Conservation (phyloP, 2,888 invertebrate species). For the Dryobota labecula region DNA sequence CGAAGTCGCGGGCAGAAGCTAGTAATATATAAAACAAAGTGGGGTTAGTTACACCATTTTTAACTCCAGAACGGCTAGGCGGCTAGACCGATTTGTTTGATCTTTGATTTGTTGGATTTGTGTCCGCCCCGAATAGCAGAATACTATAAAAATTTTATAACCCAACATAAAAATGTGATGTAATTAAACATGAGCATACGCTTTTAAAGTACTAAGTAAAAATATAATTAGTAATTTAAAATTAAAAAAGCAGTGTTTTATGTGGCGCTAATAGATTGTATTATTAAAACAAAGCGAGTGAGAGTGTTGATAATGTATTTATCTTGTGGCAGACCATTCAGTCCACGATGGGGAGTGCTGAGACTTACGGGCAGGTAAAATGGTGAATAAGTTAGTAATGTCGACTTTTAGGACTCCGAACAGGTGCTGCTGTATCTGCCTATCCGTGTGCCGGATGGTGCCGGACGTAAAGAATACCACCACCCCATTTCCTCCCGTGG, state of each 20-base stretch:
- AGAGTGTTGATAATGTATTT: constrained; percentile 39
- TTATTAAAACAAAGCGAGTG: constrained; percentile 22
- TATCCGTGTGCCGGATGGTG: too few relatives aligned
- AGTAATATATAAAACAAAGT: too few relatives aligned
- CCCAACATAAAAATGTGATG: too few relatives aligned
- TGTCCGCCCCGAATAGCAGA: too few relatives aligned
- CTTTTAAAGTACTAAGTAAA: not conserved
- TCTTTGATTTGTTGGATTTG: too few relatives aligned
- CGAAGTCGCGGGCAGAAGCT: too few relatives aligned
- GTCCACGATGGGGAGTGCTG: not conserved
- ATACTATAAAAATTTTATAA: too few relatives aligned
- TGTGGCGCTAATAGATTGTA: not conserved
- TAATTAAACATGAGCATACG: not conserved
- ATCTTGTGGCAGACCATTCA: constrained; percentile 23
- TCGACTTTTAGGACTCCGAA: not conserved
- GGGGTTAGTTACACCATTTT: too few relatives aligned
- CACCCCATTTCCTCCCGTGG: too few relatives aligned
- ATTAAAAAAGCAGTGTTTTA: not conserved
- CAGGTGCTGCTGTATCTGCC: not conserved
- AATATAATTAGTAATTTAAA: not conserved
- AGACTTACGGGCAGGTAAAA: not conserved
- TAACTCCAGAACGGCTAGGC: too few relatives aligned
- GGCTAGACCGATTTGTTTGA: too few relatives aligned
- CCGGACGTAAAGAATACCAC: too few relatives aligned
- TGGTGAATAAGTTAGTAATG: not conserved